phyloP scores from a whole-genome alignment of 64 coral and sea anemone genomes.

The Astreopora myriophthalma region DNA sequence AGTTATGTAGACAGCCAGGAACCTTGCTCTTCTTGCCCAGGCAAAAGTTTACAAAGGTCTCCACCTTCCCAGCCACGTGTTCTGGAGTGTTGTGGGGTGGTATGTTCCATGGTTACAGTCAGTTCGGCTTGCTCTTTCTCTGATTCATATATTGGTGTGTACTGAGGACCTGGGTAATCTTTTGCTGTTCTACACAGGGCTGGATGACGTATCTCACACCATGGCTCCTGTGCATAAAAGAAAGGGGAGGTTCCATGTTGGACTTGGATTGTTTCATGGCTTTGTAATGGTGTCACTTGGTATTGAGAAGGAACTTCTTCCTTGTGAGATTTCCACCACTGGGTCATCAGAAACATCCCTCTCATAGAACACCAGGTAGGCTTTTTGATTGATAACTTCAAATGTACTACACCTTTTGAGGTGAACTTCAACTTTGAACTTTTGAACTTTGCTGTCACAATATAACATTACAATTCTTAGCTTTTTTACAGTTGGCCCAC shows the following conservation, averaged over 20 bases:
- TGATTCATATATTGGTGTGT: background rate
- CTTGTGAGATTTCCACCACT: conserved; percentile 13
- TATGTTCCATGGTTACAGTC: background rate
- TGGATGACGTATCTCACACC: background rate
- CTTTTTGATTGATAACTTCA: conserved; percentile 42
- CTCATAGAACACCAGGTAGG: conserved; percentile 67
- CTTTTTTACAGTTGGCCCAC: no score
- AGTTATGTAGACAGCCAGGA: background rate
- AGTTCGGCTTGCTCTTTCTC: no score
- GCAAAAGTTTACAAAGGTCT: background rate
- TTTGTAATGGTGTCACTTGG: background rate
- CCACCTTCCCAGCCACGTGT: background rate
- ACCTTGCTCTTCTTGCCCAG: background rate
- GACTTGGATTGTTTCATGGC: background rate
- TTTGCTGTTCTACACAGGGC: conserved; percentile 2
- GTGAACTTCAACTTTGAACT: background rate
- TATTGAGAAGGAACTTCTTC: background rate
- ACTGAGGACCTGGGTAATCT: background rate
- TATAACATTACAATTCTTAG: no score
- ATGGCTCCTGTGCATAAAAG: background rate
- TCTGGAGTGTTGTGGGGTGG: background rate
- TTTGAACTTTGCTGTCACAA: no score
- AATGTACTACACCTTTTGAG: conserved; percentile 15
- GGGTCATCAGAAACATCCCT: conserved; percentile 38
- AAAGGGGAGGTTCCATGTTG: background rate